phyloP scores from a whole-genome alignment of 2,797 vertebrate genomes.

The Thunnus albacares region DNA sequence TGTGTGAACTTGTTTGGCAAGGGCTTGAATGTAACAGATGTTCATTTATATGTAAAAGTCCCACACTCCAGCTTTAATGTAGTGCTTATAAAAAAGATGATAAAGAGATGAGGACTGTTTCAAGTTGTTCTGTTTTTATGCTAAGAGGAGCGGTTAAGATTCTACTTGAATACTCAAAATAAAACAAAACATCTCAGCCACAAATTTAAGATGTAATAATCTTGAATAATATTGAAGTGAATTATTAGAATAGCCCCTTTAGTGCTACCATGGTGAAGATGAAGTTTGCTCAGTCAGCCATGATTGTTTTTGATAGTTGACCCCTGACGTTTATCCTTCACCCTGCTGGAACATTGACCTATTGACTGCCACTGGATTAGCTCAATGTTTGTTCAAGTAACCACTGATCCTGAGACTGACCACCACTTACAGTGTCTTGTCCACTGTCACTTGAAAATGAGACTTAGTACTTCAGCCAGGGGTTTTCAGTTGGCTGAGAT shows the following conservation, averaged over 20 bases:
- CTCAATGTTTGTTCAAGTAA: slow-evolving; percentile 40
- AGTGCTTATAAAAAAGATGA: not conserved
- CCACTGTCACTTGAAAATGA: slow-evolving; percentile 1
- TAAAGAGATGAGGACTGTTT: not conserved
- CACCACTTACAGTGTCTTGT: not conserved
- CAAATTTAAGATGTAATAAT: not conserved
- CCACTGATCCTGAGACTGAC: slow-evolving; percentile 18
- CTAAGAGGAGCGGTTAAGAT: not conserved
- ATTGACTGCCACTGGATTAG: slow-evolving; percentile 48
- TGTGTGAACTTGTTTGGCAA: too few relatives aligned
- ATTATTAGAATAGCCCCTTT: slow-evolving; percentile 22
- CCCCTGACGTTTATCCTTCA: slow-evolving; percentile 67
- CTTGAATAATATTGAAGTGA: not conserved
- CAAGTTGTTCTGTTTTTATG: not conserved
- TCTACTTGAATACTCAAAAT: slow-evolving; percentile 16
- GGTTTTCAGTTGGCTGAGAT: slow-evolving; percentile 5
- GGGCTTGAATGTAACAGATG: too few relatives aligned
- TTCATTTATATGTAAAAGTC: too few relatives aligned
- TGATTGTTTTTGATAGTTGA: slow-evolving; percentile 78
- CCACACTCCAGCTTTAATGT: not conserved
- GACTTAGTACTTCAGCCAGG: not conserved
- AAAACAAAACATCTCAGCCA: not conserved
- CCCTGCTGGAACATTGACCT: slow-evolving; percentile 50
- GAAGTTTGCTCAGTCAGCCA: slow-evolving; percentile 63
- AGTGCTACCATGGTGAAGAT: slow-evolving; percentile 50